phyloP scores from a whole-genome alignment of 37 sponge, comb jelly and placozoan species.

The Ianthella basta region DNA sequence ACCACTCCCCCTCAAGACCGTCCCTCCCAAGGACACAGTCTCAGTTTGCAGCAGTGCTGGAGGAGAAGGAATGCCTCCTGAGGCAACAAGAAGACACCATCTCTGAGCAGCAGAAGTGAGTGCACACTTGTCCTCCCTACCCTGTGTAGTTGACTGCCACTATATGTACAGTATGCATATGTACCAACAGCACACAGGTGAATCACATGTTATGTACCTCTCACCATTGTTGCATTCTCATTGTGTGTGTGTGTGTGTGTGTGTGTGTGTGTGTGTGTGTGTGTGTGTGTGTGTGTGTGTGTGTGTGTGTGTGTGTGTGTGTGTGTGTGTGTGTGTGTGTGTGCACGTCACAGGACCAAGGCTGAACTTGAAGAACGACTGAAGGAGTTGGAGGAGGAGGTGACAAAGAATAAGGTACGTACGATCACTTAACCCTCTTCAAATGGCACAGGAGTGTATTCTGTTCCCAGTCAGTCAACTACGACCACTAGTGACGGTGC shows the following conservation, averaged over 20 bases:
- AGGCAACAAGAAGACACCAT: neutral
- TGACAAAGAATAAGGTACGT: neutral
- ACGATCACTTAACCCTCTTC: neutral
- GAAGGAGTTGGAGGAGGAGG: conserved; percentile 19
- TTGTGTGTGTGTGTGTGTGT: neutral
- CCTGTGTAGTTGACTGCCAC: too few species aligned
- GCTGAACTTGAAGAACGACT: conserved; percentile 31
- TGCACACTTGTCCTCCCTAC: neutral
- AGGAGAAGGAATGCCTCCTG: conserved; percentile 1
- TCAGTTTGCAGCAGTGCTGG: conserved; percentile 2
- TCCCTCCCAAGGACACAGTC: neutral
- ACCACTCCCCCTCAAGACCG: too few species aligned
- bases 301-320: neutral
- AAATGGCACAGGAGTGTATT: neutral
- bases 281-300: neutral
- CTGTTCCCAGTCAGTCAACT: too few species aligned
- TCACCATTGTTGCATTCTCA: neutral
- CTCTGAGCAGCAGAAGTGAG: conserved; percentile 5
- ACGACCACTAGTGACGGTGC: too few species aligned
- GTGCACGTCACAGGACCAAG: conserved; percentile 36
- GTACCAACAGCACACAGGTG: conserved; percentile 39
- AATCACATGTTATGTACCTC: conserved; percentile 43
- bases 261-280: conserved; percentile 8
- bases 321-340: neutral
- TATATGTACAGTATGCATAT: conserved; percentile 21